Evolutionary conservation across 2,888 invertebrate species (phyloP).

Genomic region (Acrobasis consociella): DNA sequence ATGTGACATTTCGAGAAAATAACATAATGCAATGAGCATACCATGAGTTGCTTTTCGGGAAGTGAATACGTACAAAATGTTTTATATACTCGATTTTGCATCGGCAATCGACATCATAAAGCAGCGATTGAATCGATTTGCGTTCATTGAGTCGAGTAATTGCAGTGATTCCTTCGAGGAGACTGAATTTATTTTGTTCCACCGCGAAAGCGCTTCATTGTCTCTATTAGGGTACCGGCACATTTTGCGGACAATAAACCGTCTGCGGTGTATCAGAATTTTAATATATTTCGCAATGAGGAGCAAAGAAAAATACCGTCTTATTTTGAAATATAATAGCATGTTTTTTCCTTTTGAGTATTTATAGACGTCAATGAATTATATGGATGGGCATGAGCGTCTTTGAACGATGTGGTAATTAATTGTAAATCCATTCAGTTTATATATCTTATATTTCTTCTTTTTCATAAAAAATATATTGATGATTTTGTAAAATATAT

Average conservation of each 20-base stretch:
- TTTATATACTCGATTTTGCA: conserved; percentile 38
- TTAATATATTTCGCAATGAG: background rate
- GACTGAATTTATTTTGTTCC: conserved; percentile 54
- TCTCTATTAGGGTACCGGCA: conserved; percentile 46
- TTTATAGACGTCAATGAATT: background rate
- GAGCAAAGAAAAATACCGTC: no score
- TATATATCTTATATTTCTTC: no score
- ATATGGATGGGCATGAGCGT: no score
- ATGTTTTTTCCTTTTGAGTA: no score
- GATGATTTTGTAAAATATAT: no score
- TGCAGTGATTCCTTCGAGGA: conserved; percentile 59
- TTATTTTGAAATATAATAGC: no score
- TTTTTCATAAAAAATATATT: no score
- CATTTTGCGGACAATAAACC: conserved; percentile 10
- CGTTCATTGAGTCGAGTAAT: conserved; percentile 69
- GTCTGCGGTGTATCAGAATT: background rate
- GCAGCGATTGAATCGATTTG: conserved; percentile 62
- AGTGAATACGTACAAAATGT: conserved; percentile 26
- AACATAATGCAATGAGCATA: no score
- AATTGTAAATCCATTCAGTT: no score
- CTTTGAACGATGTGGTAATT: no score
- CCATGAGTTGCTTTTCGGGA: no score
- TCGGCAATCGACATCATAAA: conserved; percentile 56
- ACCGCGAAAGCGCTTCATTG: conserved; percentile 50
- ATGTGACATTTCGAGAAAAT: no score